Percentiles rank a stretch among this genome's conserved stretches.
phyloP scores from a whole-genome alignment of 2,888 invertebrate species.

The Axea sp. region DNA sequence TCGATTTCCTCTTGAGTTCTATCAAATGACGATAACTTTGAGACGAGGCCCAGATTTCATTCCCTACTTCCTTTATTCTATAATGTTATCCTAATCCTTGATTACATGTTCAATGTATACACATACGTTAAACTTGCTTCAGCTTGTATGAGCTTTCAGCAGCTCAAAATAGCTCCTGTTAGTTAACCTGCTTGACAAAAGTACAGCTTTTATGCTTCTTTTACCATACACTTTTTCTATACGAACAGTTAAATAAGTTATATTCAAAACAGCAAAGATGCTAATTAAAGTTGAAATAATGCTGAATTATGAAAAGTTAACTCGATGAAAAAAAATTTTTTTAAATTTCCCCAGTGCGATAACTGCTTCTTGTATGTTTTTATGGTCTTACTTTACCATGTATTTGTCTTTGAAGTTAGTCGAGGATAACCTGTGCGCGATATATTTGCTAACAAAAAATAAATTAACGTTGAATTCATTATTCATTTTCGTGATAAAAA shows the following conservation, averaged over 20 bases:
- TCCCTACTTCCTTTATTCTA: slow-evolving; percentile 35
- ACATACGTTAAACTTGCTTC: slow-evolving; percentile 33
- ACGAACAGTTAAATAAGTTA: slow-evolving; percentile 20
- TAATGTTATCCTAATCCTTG: slow-evolving; percentile 42
- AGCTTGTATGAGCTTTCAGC: slow-evolving; percentile 29
- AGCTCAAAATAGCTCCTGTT: slow-evolving; percentile 32
- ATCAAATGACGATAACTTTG: slow-evolving; percentile 20
- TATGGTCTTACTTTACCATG: too few species aligned
- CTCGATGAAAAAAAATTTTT: slow-evolving; percentile 4
- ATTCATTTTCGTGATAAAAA: too few species aligned
- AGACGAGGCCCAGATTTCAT: slow-evolving; percentile 15
- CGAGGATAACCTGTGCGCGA: too few species aligned
- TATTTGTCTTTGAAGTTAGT: too few species aligned
- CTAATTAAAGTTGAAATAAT: slow-evolving; percentile 8
- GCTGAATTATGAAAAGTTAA: background rate
- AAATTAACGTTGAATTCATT: too few species aligned
- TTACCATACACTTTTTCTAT: slow-evolving; percentile 24
- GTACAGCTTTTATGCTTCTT: slow-evolving; percentile 43
- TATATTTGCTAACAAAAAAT: too few species aligned
- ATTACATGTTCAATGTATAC: slow-evolving; percentile 35
- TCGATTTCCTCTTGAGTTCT: background rate
- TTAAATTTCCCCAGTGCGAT: too few species aligned
- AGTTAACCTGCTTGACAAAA: slow-evolving; percentile 38
- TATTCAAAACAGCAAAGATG: slow-evolving; percentile 1
- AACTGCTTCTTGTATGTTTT: too few species aligned